Evolutionary conservation across 2,797 vertebrate genomes (phyloP).

Genomic region (Fratercula arctica): DNA sequence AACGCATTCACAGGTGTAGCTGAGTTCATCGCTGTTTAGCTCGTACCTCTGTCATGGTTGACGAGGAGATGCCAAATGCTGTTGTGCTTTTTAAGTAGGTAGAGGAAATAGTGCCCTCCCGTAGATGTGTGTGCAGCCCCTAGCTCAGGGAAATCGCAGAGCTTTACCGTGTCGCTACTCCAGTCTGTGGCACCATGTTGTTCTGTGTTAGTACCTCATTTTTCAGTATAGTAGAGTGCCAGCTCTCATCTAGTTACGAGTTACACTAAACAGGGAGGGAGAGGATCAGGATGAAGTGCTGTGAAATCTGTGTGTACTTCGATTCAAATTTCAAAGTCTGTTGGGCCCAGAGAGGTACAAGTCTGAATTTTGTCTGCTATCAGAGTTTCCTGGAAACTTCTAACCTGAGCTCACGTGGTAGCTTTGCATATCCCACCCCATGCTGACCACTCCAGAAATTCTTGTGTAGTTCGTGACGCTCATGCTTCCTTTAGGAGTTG

Average conservation of each 20-base stretch:
- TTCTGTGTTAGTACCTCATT: not conserved
- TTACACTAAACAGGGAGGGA: not conserved
- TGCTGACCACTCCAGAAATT: not conserved
- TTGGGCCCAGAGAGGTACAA: not conserved
- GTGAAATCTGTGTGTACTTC: not conserved
- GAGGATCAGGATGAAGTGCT: not conserved
- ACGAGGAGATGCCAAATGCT: not conserved
- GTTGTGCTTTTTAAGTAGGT: not conserved
- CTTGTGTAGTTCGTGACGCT: not conserved
- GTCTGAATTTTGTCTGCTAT: not conserved
- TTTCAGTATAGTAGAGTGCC: not conserved
- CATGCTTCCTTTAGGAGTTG: not conserved
- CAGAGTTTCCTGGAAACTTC: not conserved
- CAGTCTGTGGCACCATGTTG: not conserved
- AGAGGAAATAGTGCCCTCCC: not conserved
- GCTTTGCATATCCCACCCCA: not conserved
- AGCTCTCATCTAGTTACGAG: not conserved
- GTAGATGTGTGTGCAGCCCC: not conserved
- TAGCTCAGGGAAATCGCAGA: not conserved
- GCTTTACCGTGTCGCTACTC: accelerated
- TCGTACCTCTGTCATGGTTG: not conserved
- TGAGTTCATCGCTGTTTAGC: not conserved
- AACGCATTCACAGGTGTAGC: not conserved
- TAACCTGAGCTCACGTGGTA: not conserved
- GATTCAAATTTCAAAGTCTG: not conserved